Evolutionary conservation across 2,113 vertebrate genomes (phyloP).

Genomic region (Macroglossus sobrinus): DNA sequence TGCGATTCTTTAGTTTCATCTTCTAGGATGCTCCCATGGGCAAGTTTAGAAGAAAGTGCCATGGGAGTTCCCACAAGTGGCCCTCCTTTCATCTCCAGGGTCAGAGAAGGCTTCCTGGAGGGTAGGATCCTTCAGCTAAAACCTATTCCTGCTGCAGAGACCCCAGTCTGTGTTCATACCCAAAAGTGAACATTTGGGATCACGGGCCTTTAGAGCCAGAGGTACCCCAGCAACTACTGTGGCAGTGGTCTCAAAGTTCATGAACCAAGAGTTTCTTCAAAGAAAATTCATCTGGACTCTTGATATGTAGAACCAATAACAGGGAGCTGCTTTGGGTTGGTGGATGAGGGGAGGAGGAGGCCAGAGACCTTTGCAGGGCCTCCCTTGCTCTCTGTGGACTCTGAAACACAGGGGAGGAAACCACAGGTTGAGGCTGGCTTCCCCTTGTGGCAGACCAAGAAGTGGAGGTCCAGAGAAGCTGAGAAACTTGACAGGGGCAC

Average conservation of each 20-base stretch:
- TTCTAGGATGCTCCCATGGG: not conserved
- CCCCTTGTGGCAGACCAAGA: not conserved
- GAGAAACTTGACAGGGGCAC: not conserved
- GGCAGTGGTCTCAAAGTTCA: not conserved
- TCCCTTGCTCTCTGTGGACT: not conserved
- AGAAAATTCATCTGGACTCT: not conserved
- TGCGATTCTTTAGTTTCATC: fast-evolving
- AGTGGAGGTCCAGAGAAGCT: not conserved
- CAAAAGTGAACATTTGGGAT: not conserved
- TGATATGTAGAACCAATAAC: not conserved
- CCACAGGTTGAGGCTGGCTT: not conserved
- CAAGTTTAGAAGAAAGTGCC: not conserved
- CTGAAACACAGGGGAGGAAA: not conserved
- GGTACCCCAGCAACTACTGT: not conserved
- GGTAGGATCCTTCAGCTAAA: not conserved
- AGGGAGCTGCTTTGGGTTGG: not conserved
- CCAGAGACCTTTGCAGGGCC: not conserved
- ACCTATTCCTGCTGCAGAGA: not conserved
- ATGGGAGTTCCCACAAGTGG: too few species aligned
- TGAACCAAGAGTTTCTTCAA: not conserved
- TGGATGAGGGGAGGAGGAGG: not conserved
- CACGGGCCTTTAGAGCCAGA: not conserved
- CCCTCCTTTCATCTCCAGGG: not conserved
- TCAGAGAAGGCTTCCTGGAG: not conserved
- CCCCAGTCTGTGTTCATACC: not conserved